Evolutionary conservation across 2,113 vertebrate species (phyloP).

Genomic region (Silurus meridionalis): DNA sequence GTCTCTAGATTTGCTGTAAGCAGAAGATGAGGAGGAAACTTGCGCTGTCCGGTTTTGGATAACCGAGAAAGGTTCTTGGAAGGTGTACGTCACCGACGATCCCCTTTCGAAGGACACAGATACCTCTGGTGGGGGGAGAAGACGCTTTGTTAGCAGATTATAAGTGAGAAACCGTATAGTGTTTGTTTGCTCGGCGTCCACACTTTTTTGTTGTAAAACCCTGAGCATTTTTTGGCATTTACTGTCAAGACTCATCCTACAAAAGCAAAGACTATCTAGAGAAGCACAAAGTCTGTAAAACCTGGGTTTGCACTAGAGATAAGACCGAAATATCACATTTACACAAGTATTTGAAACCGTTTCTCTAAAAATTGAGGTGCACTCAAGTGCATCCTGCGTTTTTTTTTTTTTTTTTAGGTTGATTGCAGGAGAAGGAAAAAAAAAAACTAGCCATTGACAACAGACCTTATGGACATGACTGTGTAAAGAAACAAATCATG

Average conservation of each 20-base stretch:
- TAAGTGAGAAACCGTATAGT: too few relatives aligned
- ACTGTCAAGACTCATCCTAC: not conserved
- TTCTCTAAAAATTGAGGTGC: not conserved
- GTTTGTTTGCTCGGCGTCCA: not conserved
- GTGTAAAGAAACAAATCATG: not conserved
- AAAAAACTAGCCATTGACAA: not conserved
- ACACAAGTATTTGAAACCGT: not conserved
- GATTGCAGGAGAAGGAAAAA: too few relatives aligned
- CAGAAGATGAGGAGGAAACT: slow-evolving; percentile 80
- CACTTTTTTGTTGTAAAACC: not conserved
- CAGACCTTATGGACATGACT: not conserved
- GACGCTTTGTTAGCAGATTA: not conserved
- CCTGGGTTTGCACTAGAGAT: not conserved
- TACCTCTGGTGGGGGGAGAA: slow-evolving; percentile 78
- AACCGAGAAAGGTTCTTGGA: slow-evolving; percentile 94
- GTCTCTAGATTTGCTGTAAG: slow-evolving; percentile 79
- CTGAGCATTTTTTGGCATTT: not conserved
- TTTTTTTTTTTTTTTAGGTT: not conserved
- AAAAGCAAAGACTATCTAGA: not conserved
- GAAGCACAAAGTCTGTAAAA: not conserved
- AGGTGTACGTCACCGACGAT: slow-evolving; percentile 87
- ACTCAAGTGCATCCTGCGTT: too few relatives aligned
- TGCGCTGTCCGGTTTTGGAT: slow-evolving; percentile 84
- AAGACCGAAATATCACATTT: not conserved
- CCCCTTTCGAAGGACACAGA: slow-evolving; percentile 88